Evolutionary conservation across 2,113 vertebrate genomes (phyloP), one percentile per base, ranked within the genome.

Genomic region (Chauna torquata): DNA sequence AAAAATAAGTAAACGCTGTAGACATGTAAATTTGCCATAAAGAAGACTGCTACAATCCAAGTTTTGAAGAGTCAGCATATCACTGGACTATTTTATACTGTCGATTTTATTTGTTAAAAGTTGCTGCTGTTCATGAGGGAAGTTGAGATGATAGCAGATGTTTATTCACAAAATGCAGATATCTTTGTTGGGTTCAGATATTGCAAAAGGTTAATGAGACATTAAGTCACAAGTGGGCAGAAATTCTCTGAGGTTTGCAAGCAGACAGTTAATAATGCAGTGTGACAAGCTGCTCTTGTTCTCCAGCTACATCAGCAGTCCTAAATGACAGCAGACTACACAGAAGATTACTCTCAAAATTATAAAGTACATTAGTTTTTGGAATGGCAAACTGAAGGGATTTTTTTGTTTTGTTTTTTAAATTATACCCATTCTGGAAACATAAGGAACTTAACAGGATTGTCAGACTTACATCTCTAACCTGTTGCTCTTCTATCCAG

Each of bases 141-240:
- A 85, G 25, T 57, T 79, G 61, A 84, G 72, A 40, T 47, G 42
- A 68, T 52, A 65, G 59, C 27, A 75, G 38, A 24, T 93, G n/a
- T 64, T 93, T 82, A 82, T 78, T 88, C 76, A 88, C 68, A 88
- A 92, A 92, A 90, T 72, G 65, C 47, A 89, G 74, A 36, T 76
- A 69, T 54, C 75, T 88, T 75, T 82, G 49, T 19, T 76, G 42
- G 32, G 28, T 86, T 94, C 83, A 61, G 78, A 75, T 72, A 78
- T 3, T 92, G 59, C 55, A 87, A 90, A 94, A 97, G 68, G 64
- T 77, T 94, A 96, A 91, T 77, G 85, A 96, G 83, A 74, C 52
- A 27, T 52, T 86, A 58, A 87, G 84, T 79, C 68, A 93, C 64
- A 82, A 1, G 3, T 30, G 79, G n/a, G 45, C 82, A 94, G 62